A percentile compares a stretch with the other conserved stretches of the same genome.
Conservation (phyloP, 35 echinoderm and acorn worm genomes). For the Acanthaster planci region DNA sequence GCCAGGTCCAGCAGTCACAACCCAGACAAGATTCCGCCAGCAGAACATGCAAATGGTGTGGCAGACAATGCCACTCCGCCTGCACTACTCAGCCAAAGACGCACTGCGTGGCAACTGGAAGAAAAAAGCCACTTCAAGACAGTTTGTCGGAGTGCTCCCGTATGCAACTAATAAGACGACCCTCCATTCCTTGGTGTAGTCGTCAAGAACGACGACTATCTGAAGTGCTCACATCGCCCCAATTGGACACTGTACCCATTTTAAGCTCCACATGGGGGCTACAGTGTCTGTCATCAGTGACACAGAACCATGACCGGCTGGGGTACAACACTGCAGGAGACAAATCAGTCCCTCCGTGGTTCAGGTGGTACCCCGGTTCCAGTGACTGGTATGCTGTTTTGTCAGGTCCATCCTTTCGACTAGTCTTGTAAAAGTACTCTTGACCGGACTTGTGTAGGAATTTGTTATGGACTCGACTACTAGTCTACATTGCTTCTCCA, state of each 20-base stretch:
- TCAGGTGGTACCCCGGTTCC: neutral
- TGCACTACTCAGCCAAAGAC: neutral
- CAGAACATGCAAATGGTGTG: neutral
- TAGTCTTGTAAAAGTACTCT: too few relatives aligned
- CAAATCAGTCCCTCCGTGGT: neutral
- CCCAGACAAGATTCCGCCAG: neutral
- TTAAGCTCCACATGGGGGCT: conserved; percentile 22
- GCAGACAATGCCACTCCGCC: neutral
- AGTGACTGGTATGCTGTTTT: neutral
- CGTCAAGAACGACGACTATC: conserved; percentile 10
- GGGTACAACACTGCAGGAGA: neutral
- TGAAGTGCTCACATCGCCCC: neutral
- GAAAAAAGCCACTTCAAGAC: neutral
- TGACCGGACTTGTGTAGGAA: too few relatives aligned
- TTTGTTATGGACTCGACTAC: too few relatives aligned
- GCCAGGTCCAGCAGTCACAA: neutral
- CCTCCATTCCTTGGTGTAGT: conserved; percentile 22
- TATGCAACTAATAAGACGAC: neutral
- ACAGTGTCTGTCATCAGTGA: conserved; percentile 33
- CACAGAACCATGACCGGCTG: conserved; percentile 9
- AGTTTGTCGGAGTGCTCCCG: neutral
- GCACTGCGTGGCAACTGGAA: neutral
- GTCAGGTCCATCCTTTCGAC: too few relatives aligned
- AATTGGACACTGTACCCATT: conserved; percentile 16
- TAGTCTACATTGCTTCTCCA: too few relatives aligned